phyloP scores from a whole-genome alignment of 2,797 vertebrate species.

The Xenentodon cancila region DNA sequence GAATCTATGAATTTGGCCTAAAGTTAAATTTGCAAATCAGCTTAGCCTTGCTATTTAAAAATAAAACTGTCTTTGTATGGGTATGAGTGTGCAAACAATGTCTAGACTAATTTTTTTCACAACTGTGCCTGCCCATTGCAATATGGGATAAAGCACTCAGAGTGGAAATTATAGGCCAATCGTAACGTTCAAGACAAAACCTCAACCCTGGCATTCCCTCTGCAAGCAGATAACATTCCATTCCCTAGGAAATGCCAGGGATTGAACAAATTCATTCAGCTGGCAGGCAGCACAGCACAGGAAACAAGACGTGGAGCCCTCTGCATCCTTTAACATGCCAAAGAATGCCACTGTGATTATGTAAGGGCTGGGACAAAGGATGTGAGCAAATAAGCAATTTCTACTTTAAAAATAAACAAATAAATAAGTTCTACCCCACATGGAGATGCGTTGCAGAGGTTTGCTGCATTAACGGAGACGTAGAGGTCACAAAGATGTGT shows the following conservation, averaged over 20 bases:
- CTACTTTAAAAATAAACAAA: slow-evolving; percentile 16
- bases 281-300: slow-evolving; percentile 50
- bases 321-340: slow-evolving; percentile 66
- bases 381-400: slow-evolving; percentile 44
- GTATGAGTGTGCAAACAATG: slow-evolving; percentile 33
- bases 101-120: slow-evolving; percentile 49
- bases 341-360: slow-evolving; percentile 66
- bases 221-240: slow-evolving; percentile 69
- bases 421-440: too few relatives aligned
- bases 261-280: slow-evolving; percentile 46
- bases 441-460: too few relatives aligned
- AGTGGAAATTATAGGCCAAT: slow-evolving; percentile 43
- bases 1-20: slow-evolving; percentile 60
- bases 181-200: slow-evolving; percentile 54
- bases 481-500: too few relatives aligned
- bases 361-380: slow-evolving; percentile 40
- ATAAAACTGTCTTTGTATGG: slow-evolving; percentile 26
- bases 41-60: slow-evolving; percentile 52
- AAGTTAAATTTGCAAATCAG: slow-evolving; percentile 63
- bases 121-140: slow-evolving; percentile 46
- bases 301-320: slow-evolving; percentile 53
- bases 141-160: slow-evolving; percentile 57
- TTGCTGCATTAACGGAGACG: too few relatives aligned
- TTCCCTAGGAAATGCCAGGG: slow-evolving; percentile 64
- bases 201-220: slow-evolving; percentile 61